Base-by-base conservation (phyloP, 2,888 invertebrate species). In the Orchesella flavescens region DNA sequence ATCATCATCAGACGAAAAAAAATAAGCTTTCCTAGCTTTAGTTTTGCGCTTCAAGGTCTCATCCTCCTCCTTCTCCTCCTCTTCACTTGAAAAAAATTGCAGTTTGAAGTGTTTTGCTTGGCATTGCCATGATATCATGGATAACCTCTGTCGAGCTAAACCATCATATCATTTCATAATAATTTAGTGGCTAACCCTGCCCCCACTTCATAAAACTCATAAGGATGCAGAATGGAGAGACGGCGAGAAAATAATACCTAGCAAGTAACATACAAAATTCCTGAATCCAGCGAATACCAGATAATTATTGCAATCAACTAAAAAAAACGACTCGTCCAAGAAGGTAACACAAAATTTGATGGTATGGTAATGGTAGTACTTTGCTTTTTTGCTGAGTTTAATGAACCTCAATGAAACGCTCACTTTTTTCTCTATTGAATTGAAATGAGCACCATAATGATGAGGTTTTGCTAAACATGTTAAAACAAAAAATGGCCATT, bases 371-470 rank as follows among this genome's bases (percentile, higher is more conserved):
- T 34, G 7, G n/a, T n/a, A n/a, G n/a, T n/a, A n/a, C n/a, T n/a
- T n/a, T n/a, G n/a, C n/a, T n/a, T n/a, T n/a, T n/a, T n/a, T 34
- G 34, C 34, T 23, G 23, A 49, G 69, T 69, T 69, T 69, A 69
- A 69, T 49, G 69, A 69, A 69, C 69, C 49, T 69, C 46, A 69
- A 69, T 69, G n/a, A 46, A 34, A 7, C 34, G 34, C 34, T 34
- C n/a, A 19, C 69, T 69, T 21, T 44, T 69, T 55, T 13, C 55
- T 10, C 57, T 19, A n/a, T 57, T 19, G 17, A 57, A 57, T 19
- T 17, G 10, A 57, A 19, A 19, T 57, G 57, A 10, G n/a, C 57
- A 57, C 3, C 57, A 57, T 34, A 34, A 34, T 34, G 34, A 34
- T 34, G 34, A 34, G 34, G 34, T 34, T 34, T 34, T 34, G 34